Percentiles rank a stretch among this genome's conserved stretches.
Conservation (phyloP, 2,797 vertebrate species). For the Poecilia velifera region DNA sequence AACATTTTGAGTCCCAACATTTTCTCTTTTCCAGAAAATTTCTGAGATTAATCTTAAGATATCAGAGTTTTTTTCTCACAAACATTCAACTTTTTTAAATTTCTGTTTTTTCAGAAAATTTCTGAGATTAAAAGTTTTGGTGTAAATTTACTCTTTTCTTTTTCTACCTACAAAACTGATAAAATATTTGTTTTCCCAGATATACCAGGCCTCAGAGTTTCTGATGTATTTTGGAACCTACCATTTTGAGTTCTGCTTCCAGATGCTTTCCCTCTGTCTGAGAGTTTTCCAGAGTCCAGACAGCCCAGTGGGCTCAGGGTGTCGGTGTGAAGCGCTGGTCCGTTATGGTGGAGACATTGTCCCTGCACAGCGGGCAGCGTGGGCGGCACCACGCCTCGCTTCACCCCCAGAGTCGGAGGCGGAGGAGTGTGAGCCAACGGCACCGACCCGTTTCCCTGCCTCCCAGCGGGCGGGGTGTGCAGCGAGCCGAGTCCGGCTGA, state of each 20-base stretch:
- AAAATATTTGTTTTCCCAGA: too few relatives aligned
- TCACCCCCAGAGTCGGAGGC: conserved; percentile 63
- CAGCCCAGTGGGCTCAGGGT: conserved; percentile 72
- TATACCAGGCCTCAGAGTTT: too few relatives aligned
- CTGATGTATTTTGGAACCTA: conserved; percentile 52
- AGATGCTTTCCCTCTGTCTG: conserved; percentile 74
- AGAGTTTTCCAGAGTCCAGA: conserved; percentile 62
- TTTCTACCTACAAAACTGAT: too few relatives aligned
- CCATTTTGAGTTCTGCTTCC: conserved; percentile 84
- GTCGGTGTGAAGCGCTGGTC: conserved; percentile 70
- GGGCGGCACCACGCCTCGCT: conserved; percentile 70
- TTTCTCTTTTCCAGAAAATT: too few relatives aligned
- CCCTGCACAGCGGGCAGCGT: conserved; percentile 67
- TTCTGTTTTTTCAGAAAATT: too few relatives aligned
- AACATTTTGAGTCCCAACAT: too few relatives aligned
- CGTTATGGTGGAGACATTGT: conserved; percentile 77
- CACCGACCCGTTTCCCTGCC: conserved; percentile 33
- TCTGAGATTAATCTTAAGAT: too few relatives aligned
- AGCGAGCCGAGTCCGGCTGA: conserved; percentile 73
- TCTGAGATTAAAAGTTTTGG: too few relatives aligned
- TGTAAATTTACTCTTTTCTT: too few relatives aligned
- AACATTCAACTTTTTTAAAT: too few relatives aligned
- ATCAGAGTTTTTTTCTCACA: too few relatives aligned
- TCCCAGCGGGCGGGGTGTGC: conserved; percentile 63
- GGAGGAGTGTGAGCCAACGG: conserved; percentile 57